These are phyloP conservation scores for Crepidodera aurea DNA, from an alignment of 2,888 invertebrate species.

Conservation along the genomic window DNA sequence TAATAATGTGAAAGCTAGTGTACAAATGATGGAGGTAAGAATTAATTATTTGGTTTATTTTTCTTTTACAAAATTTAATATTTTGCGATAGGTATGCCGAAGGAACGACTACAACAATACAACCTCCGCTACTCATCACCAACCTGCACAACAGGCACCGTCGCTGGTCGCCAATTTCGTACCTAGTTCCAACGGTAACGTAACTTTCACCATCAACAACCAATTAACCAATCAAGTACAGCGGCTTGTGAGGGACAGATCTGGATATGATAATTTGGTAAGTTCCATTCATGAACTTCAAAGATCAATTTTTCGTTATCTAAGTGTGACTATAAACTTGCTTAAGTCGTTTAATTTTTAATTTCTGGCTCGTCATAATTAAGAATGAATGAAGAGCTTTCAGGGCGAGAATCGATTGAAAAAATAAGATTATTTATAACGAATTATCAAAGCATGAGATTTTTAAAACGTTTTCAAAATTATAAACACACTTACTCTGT, in stretches of 20 bases:
- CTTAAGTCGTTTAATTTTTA: too few species aligned
- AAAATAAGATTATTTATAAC: too few species aligned
- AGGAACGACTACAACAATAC: slow-evolving; percentile 62
- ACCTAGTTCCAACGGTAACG: slow-evolving; percentile 80
- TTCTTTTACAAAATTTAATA: not conserved
- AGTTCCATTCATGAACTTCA: too few species aligned
- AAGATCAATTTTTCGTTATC: too few species aligned
- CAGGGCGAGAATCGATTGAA: too few species aligned
- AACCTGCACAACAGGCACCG: slow-evolving; percentile 62
- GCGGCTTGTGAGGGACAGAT: slow-evolving; percentile 74
- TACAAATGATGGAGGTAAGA: slow-evolving; percentile 94
- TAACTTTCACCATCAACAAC: slow-evolving; percentile 94
- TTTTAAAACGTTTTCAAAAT: too few species aligned
- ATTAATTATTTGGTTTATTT: not conserved
- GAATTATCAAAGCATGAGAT: too few species aligned
- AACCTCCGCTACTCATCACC: slow-evolving; percentile 63
- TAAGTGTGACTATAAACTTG: too few species aligned
- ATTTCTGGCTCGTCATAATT: too few species aligned
- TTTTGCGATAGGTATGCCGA: slow-evolving; percentile 68
- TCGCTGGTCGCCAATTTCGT: slow-evolving; percentile 79
- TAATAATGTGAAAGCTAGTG: slow-evolving; percentile 95
- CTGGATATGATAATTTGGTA: slow-evolving; percentile 82
- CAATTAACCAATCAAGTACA: slow-evolving; percentile 81
- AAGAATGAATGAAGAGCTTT: too few species aligned
- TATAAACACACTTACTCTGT: too few species aligned